Base-by-base conservation (phyloP, 2,797 vertebrate genomes). In the Avahi laniger region DNA sequence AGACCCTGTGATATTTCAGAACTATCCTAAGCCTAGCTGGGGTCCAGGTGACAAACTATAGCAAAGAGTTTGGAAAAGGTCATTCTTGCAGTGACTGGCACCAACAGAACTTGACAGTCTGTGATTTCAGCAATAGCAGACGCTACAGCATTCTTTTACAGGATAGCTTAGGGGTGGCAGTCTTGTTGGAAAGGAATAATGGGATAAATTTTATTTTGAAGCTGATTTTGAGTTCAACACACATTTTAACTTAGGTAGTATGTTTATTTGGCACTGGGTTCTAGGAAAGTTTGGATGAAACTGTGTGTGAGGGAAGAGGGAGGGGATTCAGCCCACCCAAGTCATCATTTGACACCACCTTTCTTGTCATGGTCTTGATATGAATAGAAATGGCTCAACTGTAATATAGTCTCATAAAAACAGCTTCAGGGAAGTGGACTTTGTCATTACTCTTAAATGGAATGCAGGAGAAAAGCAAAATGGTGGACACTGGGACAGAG, bases 171-270 rank as follows among this genome's bases (percentile, higher is more conserved):
- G 26, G 33, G 24, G 4, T 79, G 22, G 57, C 35, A 69, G 11
- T 75, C 35, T 65, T 73, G 18, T 69, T 57, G 38, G 18, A 67
- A 93, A 20, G 1, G 17, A 26, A 30, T 75, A 7, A 4, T 54
- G 78, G 52, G 35, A 81, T n/a, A 65, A 38, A 70, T 33, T 93
- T 92, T 84, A 63, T 50, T 93, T 89, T 76, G 70, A 59, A 89
- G n/a, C 12, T 69, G 28, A 57, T 61, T 87, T 83, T 93, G 7
- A 54, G 46, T 85, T 63, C 43, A 89, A 89, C 52, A 70, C 14
- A 69, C 33, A 61, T 87, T 87, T 91, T 87, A 79, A 87, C 35
- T 82, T 65, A 52, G 15, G 70, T 72, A 41, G 28, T 63, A 24
- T 61, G 7, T n/a, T 86, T 90, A 48, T 28, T 82, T 83, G 57